Base-by-base conservation (phyloP, 2,888 invertebrate genomes). In the Bugulina stolonifera region DNA sequence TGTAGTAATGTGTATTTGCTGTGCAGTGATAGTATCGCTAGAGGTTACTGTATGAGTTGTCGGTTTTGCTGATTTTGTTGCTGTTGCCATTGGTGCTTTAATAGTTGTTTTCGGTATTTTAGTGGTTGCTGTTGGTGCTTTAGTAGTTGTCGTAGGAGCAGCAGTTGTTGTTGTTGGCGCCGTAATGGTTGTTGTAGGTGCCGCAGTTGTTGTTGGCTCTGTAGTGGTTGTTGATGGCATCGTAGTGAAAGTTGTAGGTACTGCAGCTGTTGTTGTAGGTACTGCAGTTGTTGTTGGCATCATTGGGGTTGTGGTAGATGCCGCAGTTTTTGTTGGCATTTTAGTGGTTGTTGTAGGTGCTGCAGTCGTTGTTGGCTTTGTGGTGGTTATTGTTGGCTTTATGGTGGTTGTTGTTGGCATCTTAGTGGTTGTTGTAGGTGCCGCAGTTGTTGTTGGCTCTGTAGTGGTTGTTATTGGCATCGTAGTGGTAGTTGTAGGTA, bases 161-260 rank as follows among this genome's bases (percentile, higher is more conserved):
- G 72, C 14, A 5, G 23, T 72, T 29, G 58, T 70, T 14, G 70
- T 69, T 5, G 72, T 18, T 23, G 72, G 14, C 18, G 69, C 29
- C 10, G 72, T 35, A 27, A 69, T 69, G 5, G 69, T 72, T 2
- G 69, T 72, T 1, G 72, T 71, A 23, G 71, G 5, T 23, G 72
- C 34, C 14, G 72, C 27, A 22, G 72, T 43, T 10, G 71, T 52
- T 23, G 71, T 71, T 14, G 72, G 10, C 18, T 25, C 34, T 22
- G 72, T 10, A 22, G 64, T 43, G 34, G 69, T 52, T 29, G 71
- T 71, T 10, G 5, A 54, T 10, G 52, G 25, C 22, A 3, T 27
- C 22, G 71, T 71, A 1, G 54, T 54, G 14, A 71, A 72, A 25
- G 73, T 54, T 52, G 70, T 71, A 25, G 73, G 10, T 25, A 71